A percentile compares a stretch with the other conserved stretches of the same genome.
These are phyloP conservation scores for Fragum sueziense DNA, from an alignment of 2,888 invertebrate species.

Conservation along the genomic window DNA sequence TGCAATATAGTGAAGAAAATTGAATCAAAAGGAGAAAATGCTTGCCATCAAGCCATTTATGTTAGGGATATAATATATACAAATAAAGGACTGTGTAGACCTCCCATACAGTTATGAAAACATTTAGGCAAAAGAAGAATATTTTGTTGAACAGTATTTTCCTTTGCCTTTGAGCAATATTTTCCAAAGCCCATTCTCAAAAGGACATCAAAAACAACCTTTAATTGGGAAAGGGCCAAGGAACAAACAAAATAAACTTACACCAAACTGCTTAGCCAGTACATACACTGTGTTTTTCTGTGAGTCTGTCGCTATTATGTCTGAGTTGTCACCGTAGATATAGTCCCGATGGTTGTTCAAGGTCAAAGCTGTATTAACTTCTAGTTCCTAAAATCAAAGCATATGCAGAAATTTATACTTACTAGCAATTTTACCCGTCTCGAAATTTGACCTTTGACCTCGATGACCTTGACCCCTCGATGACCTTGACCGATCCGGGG, in stretches of 20 bases:
- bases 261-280: slow-evolving; percentile 90
- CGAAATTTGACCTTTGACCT: no score
- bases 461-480: no score
- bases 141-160: neutral
- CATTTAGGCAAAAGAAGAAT: neutral
- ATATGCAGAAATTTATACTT: no score
- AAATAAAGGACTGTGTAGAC: no score
- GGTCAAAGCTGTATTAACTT: slow-evolving; percentile 89
- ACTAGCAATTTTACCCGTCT: no score
- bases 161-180: neutral
- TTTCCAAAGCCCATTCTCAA: neutral
- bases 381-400: slow-evolving; percentile 90
- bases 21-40: neutral
- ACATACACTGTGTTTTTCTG: slow-evolving; percentile 92
- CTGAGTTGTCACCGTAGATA: slow-evolving; percentile 89
- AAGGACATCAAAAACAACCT: neutral
- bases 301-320: slow-evolving; percentile 91
- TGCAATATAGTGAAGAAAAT: neutral
- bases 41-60: neutral
- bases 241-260: slow-evolving; percentile 74
- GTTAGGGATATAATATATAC: neutral
- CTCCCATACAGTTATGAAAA: neutral
- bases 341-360: slow-evolving; percentile 89
- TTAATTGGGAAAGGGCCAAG: neutral
- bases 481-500: no score